Base-by-base conservation (phyloP, 2,797 vertebrate species). In the Anguilla anguilla region DNA sequence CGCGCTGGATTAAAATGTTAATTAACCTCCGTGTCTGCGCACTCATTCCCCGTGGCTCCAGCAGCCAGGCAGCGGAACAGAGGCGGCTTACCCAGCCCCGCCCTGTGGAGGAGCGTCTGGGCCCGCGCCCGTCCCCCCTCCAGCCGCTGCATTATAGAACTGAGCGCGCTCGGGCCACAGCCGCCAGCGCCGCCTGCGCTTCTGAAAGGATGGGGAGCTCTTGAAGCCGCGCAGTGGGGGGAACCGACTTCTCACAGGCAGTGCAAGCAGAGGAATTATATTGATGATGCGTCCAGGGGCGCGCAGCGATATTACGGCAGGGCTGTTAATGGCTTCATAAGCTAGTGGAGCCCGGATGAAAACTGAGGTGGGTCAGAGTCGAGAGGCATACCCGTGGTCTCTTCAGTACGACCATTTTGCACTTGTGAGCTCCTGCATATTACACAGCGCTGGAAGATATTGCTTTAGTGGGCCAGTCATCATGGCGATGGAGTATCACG, bases 1-100 rank as follows among this genome's bases (percentile, higher is more conserved):
- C 92, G 92, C 91, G 91, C 91, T 91, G 94, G 94, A 95, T 95
- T 95, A 93, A 95, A 95, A 95, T 95, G 94, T 93, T 94, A 95
- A 95, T 95, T 95, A 95, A 94, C 92, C 93, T 91, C 85, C 93
- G 90, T 93, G 93, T 94, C 93, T 94, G 90, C 39, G 19, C n/a
- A 6, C 89, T 91, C 88, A 91, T 89, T 90, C 91, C 86, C 84
- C 67, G 51, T 89, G 88, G 89, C 87, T 91, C 89, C 91, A 84
- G 31, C 7, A 88, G 74, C 90, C 85, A 91, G 90, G 85, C 85
- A 87, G 83, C 10, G 13, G 28, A 55, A 22, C 15, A 22, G n/a
- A 9, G 35, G 15, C 72, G 15, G 67, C 31, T 15, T 39, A 43
- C 2, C 31, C 28, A 49, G 22, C 77, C 39, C 39, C 85, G 86